These are phyloP conservation scores for Maniola hyperantus DNA, from an alignment of 2,888 invertebrate species.

Conservation along the genomic window DNA sequence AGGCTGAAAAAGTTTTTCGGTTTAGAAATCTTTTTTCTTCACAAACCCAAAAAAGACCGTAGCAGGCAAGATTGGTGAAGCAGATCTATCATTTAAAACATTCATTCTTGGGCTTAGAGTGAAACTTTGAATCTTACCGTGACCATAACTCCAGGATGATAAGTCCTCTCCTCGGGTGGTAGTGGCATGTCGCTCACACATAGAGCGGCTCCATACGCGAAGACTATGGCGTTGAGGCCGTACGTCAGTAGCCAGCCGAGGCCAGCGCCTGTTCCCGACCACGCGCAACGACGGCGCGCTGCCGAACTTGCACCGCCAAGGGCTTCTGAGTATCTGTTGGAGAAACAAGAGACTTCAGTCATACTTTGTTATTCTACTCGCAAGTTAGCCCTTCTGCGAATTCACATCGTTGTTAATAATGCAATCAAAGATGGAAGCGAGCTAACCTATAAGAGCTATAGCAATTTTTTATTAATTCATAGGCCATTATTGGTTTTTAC, in stretches of 20 bases:
- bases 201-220: slow-evolving; percentile 89
- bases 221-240: slow-evolving; percentile 87
- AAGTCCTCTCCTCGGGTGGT: slow-evolving; percentile 80
- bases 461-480: too few species aligned
- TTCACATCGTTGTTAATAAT: too few species aligned
- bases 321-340: slow-evolving; percentile 71
- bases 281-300: slow-evolving; percentile 83
- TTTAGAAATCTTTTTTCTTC: too few species aligned
- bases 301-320: slow-evolving; percentile 80
- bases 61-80: too few species aligned
- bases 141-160: slow-evolving; percentile 87
- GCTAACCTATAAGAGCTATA: too few species aligned
- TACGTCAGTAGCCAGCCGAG: slow-evolving; percentile 90
- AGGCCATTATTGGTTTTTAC: too few species aligned
- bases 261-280: slow-evolving; percentile 86
- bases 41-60: too few species aligned
- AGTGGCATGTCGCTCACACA: slow-evolving; percentile 84
- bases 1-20: too few species aligned
- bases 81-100: too few species aligned
- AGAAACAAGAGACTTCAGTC: background rate
- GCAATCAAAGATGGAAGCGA: too few species aligned
- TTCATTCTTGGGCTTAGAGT: too few species aligned
- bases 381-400: too few species aligned
- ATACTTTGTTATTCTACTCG: background rate
- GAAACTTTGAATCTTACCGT: slow-evolving; percentile 69